These are phyloP conservation scores for Rhea pennata DNA, from an alignment of 2,113 vertebrate genomes.

Conservation along the genomic window DNA sequence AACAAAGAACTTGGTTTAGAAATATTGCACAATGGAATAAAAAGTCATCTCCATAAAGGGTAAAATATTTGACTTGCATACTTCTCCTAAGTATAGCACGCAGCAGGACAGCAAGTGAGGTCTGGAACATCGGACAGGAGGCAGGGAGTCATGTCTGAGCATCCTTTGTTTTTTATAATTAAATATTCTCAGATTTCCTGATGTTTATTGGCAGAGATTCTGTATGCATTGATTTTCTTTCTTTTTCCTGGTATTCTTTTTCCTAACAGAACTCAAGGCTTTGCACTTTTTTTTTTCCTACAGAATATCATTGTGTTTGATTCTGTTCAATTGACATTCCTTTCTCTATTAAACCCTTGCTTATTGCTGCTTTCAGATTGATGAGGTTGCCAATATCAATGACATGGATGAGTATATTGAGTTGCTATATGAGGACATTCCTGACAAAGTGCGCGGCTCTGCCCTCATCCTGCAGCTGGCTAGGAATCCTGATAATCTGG, in stretches of 20 bases:
- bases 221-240: background rate
- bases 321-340: background rate
- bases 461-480: constrained; percentile 91
- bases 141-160: background rate
- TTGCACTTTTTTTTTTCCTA: background rate
- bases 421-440: constrained; percentile 91
- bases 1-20: constrained; percentile 33
- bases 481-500: constrained; percentile 90
- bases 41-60: constrained; percentile 31
- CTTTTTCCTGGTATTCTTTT: background rate
- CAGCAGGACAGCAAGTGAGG: constrained; percentile 3
- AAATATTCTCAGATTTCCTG: background rate
- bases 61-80: constrained; percentile 23
- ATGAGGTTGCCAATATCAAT: constrained; percentile 91
- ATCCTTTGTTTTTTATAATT: constrained; percentile 53
- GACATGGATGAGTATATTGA: constrained; percentile 92
- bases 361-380: constrained; percentile 80
- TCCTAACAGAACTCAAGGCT: background rate
- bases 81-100: background rate
- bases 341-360: background rate
- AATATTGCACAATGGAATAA: constrained; percentile 28
- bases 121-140: background rate
- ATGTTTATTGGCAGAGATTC: constrained; percentile 2
- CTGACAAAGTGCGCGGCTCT: constrained; percentile 91
- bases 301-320: rapidly evolving